These are phyloP conservation scores for Tipula vernalis DNA, from an alignment of 2,888 invertebrate species.

Conservation along the genomic window DNA sequence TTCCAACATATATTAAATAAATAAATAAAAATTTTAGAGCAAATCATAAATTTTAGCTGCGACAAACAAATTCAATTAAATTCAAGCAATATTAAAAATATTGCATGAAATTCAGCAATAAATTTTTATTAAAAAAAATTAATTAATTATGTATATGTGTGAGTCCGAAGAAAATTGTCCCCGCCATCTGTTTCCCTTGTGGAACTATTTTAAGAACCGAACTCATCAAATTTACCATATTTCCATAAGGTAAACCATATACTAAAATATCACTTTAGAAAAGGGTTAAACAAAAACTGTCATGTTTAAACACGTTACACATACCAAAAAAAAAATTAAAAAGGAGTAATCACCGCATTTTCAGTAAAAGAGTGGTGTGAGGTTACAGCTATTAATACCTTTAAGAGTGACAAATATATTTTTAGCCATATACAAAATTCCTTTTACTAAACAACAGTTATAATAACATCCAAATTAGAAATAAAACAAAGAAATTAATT, in stretches of 20 bases:
- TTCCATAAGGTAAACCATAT: background rate
- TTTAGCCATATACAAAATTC: background rate
- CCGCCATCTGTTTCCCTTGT: background rate
- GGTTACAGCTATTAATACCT: background rate
- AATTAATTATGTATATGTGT: too few relatives aligned
- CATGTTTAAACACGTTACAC: background rate
- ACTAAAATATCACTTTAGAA: background rate
- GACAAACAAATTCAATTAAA: too few relatives aligned
- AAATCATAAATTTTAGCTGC: too few relatives aligned
- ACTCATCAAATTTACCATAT: background rate
- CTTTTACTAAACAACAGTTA: background rate
- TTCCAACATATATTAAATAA: too few relatives aligned
- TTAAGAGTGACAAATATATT: background rate
- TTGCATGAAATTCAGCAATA: too few relatives aligned
- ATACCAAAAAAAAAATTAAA: background rate
- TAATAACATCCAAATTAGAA: background rate
- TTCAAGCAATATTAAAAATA: too few relatives aligned
- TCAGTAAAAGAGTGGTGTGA: background rate
- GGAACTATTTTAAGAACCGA: background rate
- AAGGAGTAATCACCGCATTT: background rate
- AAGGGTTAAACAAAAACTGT: background rate
- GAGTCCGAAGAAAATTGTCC: background rate
- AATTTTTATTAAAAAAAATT: too few relatives aligned
- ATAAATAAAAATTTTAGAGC: too few relatives aligned
- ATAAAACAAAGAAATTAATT: slow-evolving; percentile 1